A percentile compares a stretch with the other conserved stretches of the same genome.
phyloP scores from a whole-genome alignment of 2,113 vertebrate genomes.

The Scortum barcoo region DNA sequence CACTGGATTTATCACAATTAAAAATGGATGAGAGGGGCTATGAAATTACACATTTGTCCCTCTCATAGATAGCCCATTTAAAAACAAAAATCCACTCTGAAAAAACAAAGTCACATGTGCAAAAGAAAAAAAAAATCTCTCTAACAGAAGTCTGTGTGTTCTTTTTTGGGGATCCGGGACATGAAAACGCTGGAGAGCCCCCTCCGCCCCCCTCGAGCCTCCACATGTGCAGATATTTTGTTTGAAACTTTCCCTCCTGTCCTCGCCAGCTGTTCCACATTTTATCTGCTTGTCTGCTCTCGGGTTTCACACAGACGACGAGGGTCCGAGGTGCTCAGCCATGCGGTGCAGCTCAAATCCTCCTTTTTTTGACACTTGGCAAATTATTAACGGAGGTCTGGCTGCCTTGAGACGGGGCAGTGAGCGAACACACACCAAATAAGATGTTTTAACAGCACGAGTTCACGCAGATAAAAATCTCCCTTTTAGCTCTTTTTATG shows the following conservation, averaged over 20 bases:
- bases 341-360: constrained; percentile 73
- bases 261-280: constrained; percentile 93
- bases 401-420: constrained; percentile 50
- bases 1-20: constrained; percentile 9
- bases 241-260: constrained; percentile 92
- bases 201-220: constrained; percentile 76
- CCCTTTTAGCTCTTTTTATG: constrained; percentile 44
- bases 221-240: constrained; percentile 90
- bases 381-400: constrained; percentile 69
- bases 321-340: constrained; percentile 77
- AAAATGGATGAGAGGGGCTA: background rate
- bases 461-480: constrained; percentile 47
- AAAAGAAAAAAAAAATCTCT: background rate
- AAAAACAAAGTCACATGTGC: constrained; percentile 9
- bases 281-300: constrained; percentile 93
- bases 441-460: constrained; percentile 66
- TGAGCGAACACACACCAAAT: constrained; percentile 40
- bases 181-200: constrained; percentile 61
- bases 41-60: background rate
- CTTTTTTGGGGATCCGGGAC: constrained; percentile 48
- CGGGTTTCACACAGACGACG: constrained; percentile 80
- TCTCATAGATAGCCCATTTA: background rate
- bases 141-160: constrained; percentile 52
- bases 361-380: constrained; percentile 72
- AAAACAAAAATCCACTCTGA: constrained; percentile 11